Conservation (phyloP, 2,113 vertebrate genomes). For the Cyprinodon variegatus region DNA sequence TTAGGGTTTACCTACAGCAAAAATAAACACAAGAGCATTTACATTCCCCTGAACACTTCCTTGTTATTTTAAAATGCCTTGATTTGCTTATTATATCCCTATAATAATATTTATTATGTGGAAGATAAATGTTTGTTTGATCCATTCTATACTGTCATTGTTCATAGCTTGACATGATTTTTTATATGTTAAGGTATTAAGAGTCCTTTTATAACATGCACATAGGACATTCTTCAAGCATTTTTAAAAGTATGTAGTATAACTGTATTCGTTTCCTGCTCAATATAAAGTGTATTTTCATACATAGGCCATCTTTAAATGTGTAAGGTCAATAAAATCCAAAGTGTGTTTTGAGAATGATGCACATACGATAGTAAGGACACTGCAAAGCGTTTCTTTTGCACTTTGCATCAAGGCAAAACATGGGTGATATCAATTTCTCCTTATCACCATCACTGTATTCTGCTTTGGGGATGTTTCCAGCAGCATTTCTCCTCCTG, state of each 20-base stretch:
- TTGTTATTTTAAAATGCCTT: not conserved
- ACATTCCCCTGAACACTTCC: not conserved
- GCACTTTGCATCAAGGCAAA: not conserved
- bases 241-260: not conserved
- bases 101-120: not conserved
- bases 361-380: slow-evolving; percentile 11
- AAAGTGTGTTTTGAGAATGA: not conserved
- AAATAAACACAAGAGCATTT: too few species aligned
- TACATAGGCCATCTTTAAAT: not conserved
- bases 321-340: not conserved
- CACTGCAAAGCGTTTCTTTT: not conserved
- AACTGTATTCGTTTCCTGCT: not conserved
- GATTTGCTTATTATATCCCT: not conserved
- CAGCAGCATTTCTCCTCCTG: slow-evolving; percentile 31
- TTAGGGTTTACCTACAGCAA: not conserved
- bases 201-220: too few species aligned
- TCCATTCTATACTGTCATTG: too few species aligned
- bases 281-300: not conserved
- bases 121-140: not conserved
- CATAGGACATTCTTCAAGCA: too few species aligned
- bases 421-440: not conserved
- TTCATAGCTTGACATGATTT: too few species aligned
- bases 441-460: not conserved
- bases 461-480: slow-evolving; percentile 34
- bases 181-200: too few species aligned